phyloP scores from a whole-genome alignment of 2,797 vertebrate genomes.

The Cryptoblepharus egeriae region DNA sequence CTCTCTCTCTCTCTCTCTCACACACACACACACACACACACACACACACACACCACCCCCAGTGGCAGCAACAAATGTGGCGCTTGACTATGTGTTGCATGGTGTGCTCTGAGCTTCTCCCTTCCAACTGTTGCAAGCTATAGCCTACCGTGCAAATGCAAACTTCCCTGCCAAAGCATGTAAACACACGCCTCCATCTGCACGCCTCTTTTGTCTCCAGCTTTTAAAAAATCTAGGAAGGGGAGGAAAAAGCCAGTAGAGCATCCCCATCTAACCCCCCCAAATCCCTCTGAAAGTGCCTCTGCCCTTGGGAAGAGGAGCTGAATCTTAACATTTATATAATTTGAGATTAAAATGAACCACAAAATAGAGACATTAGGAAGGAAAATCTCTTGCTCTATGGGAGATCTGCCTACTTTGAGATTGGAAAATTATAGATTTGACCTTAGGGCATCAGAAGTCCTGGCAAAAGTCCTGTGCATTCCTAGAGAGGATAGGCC shows the following conservation, averaged over 20 bases:
- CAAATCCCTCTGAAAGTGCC: constrained; percentile 60
- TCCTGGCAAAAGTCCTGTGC: too few relatives aligned
- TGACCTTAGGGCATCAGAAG: too few relatives aligned
- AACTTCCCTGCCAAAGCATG: constrained; percentile 60
- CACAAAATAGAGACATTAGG: too few relatives aligned
- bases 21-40: neutral
- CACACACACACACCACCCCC: neutral
- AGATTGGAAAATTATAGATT: too few relatives aligned
- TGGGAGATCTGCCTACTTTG: too few relatives aligned
- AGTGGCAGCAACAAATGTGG: constrained; percentile 29
- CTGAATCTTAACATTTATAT: constrained; percentile 48
- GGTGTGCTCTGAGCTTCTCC: constrained; percentile 28
- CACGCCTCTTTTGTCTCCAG: constrained; percentile 62
- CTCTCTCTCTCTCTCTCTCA: too few relatives aligned
- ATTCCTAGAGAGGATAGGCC: too few relatives aligned
- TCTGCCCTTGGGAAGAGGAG: constrained; percentile 72
- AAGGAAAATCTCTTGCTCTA: too few relatives aligned
- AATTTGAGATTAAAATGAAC: neutral
- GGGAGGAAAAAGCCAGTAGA: constrained; percentile 29
- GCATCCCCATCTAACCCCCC: constrained; percentile 56
- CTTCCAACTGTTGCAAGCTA: constrained; percentile 56
- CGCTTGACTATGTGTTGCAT: neutral
- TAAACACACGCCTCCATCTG: constrained; percentile 64
- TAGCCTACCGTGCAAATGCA: constrained; percentile 52
- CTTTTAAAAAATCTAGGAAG: constrained; percentile 53